Evolutionary conservation across 2,888 invertebrate species (phyloP), one percentile per base, ranked within the genome.

Genomic region (Noctua comes): DNA sequence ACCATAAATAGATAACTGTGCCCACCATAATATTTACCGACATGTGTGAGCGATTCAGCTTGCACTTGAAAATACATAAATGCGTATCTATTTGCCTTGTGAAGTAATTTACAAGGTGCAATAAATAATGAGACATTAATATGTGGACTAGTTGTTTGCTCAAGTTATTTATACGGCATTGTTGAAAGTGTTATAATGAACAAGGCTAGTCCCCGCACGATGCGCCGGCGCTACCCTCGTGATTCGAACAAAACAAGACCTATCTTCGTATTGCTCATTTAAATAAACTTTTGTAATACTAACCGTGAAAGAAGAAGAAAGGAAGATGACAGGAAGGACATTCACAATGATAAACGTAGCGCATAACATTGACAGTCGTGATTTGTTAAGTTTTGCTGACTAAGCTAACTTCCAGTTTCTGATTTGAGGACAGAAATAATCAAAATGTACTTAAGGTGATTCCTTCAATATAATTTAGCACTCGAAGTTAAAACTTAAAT

Each of bases 171-270:
- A 90, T 84, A 88, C 43, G n/a, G 79, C 73, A 90, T 91, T 91
- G 91, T 88, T 77, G 74, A 71, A 79, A 77, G 72, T 75, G 85
- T 80, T 65, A 87, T 86, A 89, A 89, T 86, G 87, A 87, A 86
- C 90, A 86, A 91, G 92, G 90, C 86, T 90, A 80, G 81, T 72
- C 85, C 79, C 88, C 86, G 88, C 90, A 91, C 89, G 88, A 85
- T 77, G 83, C 77, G 66, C 66, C 79, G 78, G 62, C 54, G 54
- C 81, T 68, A 71, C 88, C 83, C 87, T 91, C 89, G 91, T 91
- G 90, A 90, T 87, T 84, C n/a, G 59, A 65, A 83, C 82, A 84
- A 86, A 71, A 78, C 73, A 72, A 79, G 73, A 81, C 65, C 71
- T 85, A 88, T 84, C 74, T 84, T 75, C 78, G 65, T 62, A 46